phyloP scores from a whole-genome alignment of 2,113 vertebrate genomes.

The Serranochromis macrocephalus region DNA sequence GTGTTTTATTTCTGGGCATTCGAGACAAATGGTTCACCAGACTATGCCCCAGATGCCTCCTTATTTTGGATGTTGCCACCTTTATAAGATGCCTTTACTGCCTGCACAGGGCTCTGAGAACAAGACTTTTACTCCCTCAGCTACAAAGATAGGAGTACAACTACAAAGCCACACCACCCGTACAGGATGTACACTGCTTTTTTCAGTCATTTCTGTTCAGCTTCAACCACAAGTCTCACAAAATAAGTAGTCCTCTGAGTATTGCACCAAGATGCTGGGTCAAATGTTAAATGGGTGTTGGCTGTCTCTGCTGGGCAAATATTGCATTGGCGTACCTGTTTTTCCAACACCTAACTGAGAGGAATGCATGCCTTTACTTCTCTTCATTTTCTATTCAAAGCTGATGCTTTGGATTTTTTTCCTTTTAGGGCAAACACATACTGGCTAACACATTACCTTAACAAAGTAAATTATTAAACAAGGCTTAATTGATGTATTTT shows the following conservation, averaged over 20 bases:
- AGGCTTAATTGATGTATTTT: background rate
- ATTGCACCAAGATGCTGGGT: background rate
- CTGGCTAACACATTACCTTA: background rate
- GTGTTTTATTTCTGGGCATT: background rate
- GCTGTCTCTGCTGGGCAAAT: background rate
- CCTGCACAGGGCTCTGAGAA: background rate
- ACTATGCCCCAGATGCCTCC: background rate
- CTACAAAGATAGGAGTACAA: background rate
- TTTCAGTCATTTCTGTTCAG: background rate
- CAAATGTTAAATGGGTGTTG: background rate
- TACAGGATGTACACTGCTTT: background rate
- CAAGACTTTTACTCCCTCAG: background rate
- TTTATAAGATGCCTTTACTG: background rate
- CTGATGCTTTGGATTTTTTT: background rate
- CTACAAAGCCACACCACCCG: background rate
- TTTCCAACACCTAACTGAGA: background rate
- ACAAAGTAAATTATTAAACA: background rate
- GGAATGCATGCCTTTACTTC: background rate
- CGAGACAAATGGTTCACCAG: background rate
- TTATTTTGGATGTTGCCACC: background rate
- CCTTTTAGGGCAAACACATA: background rate
- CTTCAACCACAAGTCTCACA: background rate
- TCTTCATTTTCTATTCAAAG: background rate
- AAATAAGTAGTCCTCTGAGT: background rate
- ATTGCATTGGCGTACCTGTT: background rate